phyloP scores from a whole-genome alignment of 1,140 invertebrate genomes.

The Drosophila seguyi region DNA sequence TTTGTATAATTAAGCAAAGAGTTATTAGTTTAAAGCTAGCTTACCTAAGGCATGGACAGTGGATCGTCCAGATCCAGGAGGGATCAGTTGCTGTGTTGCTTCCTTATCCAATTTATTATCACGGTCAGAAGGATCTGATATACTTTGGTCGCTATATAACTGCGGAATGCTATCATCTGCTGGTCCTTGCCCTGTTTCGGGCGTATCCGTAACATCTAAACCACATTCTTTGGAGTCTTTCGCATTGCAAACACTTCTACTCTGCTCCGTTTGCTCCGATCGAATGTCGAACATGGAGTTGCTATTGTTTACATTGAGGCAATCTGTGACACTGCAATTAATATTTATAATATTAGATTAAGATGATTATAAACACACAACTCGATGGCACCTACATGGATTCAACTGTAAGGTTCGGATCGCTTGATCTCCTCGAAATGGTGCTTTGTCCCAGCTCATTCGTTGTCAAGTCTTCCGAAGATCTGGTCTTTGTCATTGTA shows the following conservation, averaged over 20 bases:
- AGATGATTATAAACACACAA: background rate
- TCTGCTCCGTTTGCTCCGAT: slow-evolving; percentile 44
- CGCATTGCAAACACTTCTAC: slow-evolving; percentile 16
- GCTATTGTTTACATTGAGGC: slow-evolving; percentile 60
- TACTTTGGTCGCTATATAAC: slow-evolving; percentile 60
- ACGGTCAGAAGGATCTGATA: slow-evolving; percentile 36
- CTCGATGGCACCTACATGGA: slow-evolving; percentile 82
- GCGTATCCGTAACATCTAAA: slow-evolving; percentile 24
- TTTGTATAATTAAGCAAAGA: background rate
- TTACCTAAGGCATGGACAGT: slow-evolving; percentile 16
- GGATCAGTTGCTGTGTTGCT: slow-evolving; percentile 17
- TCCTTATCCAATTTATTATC: slow-evolving; percentile 50
- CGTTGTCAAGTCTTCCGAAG: slow-evolving; percentile 91
- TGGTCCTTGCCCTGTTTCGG: slow-evolving; percentile 7
- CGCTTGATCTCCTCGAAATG: slow-evolving; percentile 90
- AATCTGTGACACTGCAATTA: slow-evolving; percentile 53
- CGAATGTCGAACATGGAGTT: slow-evolving; percentile 75
- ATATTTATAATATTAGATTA: background rate
- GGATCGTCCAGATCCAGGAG: background rate
- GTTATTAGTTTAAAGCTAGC: background rate
- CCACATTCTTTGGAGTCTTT: slow-evolving; percentile 37
- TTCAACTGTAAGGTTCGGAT: slow-evolving; percentile 92
- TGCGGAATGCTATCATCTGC: slow-evolving; percentile 32
- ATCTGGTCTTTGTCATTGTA: slow-evolving; percentile 91
- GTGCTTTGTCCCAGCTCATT: slow-evolving; percentile 88